These are phyloP conservation scores for Toxotes lorentzi DNA, from an alignment of 2,797 vertebrate species.

Conservation along the genomic window DNA sequence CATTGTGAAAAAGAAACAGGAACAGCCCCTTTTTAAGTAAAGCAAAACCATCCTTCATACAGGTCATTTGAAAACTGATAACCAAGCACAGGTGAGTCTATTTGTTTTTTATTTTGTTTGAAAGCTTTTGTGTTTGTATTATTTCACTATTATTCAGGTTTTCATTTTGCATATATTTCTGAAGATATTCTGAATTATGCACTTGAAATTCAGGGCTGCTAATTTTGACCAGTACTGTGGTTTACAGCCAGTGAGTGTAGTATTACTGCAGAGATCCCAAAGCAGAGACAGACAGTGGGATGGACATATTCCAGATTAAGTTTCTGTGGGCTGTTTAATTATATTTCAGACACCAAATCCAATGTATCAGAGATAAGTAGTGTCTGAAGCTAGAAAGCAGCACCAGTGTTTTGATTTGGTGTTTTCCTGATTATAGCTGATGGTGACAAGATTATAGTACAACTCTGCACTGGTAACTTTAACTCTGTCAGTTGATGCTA, in stretches of 20 bases:
- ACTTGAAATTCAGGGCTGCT: too few relatives aligned
- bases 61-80: too few relatives aligned
- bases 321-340: slow-evolving; percentile 53
- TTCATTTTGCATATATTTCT: too few relatives aligned
- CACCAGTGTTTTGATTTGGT: slow-evolving; percentile 54
- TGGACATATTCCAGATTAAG: slow-evolving; percentile 60
- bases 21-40: too few relatives aligned
- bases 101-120: too few relatives aligned
- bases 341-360: slow-evolving; percentile 49
- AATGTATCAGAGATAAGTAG: slow-evolving; percentile 48
- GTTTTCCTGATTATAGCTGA: slow-evolving; percentile 52
- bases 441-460: slow-evolving; percentile 46
- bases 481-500: slow-evolving; percentile 47
- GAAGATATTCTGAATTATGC: too few relatives aligned
- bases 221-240: not conserved
- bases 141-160: too few relatives aligned
- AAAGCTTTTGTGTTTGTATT: too few relatives aligned
- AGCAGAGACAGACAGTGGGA: slow-evolving; percentile 42
- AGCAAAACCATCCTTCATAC: too few relatives aligned
- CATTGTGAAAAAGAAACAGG: too few relatives aligned
- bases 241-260: slow-evolving; percentile 30
- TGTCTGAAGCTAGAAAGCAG: slow-evolving; percentile 47
- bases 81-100: too few relatives aligned
- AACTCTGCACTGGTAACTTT: slow-evolving; percentile 19
- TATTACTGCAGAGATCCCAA: slow-evolving; percentile 22